These are phyloP conservation scores for Calcarius ornatus DNA, from an alignment of 2,113 vertebrate genomes.

Conservation along the genomic window DNA sequence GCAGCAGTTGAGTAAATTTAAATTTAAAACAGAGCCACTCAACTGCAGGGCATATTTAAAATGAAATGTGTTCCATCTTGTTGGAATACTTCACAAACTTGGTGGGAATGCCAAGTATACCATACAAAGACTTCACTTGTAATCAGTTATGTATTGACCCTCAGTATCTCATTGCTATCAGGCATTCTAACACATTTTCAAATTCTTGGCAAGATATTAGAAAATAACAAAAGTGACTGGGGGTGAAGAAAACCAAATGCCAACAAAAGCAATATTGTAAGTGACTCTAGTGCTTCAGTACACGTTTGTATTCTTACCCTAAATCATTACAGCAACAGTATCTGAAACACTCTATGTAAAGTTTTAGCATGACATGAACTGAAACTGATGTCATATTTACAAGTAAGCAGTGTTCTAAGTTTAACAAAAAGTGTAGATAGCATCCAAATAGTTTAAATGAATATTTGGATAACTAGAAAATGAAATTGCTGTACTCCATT, in stretches of 20 bases:
- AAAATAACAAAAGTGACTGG: background rate
- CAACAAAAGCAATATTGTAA: background rate
- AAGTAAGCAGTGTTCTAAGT: background rate
- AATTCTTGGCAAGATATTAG: background rate
- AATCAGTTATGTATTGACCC: background rate
- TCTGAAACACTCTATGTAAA: background rate
- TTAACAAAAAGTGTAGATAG: background rate
- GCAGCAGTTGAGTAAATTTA: background rate
- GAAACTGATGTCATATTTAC: background rate
- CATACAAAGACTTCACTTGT: background rate
- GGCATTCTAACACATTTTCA: background rate
- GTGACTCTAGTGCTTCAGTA: background rate
- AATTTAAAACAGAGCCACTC: background rate
- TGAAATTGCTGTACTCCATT: background rate
- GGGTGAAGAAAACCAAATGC: background rate
- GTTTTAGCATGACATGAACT: background rate
- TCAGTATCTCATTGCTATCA: background rate
- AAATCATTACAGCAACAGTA: background rate
- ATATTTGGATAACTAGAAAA: background rate
- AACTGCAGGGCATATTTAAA: background rate
- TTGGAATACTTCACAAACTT: background rate
- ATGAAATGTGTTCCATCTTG: background rate
- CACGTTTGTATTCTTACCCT: background rate
- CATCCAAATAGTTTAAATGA: background rate
- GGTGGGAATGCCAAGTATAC: background rate